These are phyloP conservation scores for Melanostigma gelatinosum DNA, from an alignment of 2,113 vertebrate species.

Conservation along the genomic window DNA sequence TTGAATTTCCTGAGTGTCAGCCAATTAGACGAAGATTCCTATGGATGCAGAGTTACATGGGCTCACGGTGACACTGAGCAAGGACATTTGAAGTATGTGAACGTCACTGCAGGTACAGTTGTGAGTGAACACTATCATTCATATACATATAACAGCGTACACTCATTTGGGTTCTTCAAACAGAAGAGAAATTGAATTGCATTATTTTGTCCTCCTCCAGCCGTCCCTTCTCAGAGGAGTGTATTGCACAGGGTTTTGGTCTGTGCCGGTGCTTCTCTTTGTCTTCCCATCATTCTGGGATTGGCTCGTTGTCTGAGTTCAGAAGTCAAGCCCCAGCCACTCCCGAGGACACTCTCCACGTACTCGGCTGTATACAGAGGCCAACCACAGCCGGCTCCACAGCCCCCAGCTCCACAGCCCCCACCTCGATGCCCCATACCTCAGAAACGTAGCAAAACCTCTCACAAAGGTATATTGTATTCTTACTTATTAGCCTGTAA, in stretches of 20 bases:
- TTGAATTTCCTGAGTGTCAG: conserved; percentile 50
- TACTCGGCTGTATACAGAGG: neutral
- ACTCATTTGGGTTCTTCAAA: neutral
- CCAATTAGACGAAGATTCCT: conserved; percentile 64
- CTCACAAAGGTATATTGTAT: conserved; percentile 35
- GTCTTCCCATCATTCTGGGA: conserved; percentile 64
- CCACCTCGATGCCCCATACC: conserved; percentile 25
- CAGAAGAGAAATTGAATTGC: neutral
- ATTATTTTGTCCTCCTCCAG: conserved; percentile 22
- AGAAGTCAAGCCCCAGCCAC: conserved; percentile 37
- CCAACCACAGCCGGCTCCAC: conserved; percentile 12
- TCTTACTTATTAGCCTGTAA: neutral
- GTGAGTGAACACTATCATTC: neutral
- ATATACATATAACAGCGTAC: neutral
- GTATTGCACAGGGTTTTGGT: conserved; percentile 59
- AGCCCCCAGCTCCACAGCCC: conserved; percentile 42
- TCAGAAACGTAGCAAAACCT: conserved; percentile 1
- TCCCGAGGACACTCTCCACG: conserved; percentile 9
- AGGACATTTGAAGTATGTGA: conserved; percentile 69
- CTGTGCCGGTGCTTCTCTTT: conserved; percentile 51
- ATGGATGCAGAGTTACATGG: conserved; percentile 64
- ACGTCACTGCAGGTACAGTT: conserved; percentile 61
- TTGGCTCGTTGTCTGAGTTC: conserved; percentile 63
- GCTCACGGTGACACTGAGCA: fast-evolving
- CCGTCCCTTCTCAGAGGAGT: conserved; percentile 42